Evolutionary conservation across 2,888 invertebrate genomes (phyloP).

Genomic region (Elaeidobius kamerunicus): DNA sequence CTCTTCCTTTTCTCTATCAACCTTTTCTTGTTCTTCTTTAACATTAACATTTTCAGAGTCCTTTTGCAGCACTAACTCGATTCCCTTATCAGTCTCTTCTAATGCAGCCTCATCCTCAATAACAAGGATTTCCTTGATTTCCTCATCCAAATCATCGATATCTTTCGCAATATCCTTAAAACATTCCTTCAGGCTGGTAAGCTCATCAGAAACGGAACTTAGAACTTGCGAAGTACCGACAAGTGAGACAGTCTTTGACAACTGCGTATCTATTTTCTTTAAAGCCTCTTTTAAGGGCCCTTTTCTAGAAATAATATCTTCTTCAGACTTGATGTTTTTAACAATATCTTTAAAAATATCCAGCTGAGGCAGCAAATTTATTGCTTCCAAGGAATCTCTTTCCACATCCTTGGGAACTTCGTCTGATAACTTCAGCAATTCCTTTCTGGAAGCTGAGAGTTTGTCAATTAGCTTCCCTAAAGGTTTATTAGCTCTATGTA

Average conservation of each 20-base stretch:
- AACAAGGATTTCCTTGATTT: conserved; percentile 26
- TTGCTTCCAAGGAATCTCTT: conserved; percentile 2
- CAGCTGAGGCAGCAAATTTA: conserved; percentile 7
- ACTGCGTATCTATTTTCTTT: conserved; percentile 15
- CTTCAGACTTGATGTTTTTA: conserved; percentile 17
- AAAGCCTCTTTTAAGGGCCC: conserved; percentile 13
- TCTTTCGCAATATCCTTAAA: conserved; percentile 30
- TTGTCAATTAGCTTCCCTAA: conserved; percentile 12
- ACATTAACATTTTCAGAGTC: conserved; percentile 27
- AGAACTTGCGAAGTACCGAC: conserved; percentile 6
- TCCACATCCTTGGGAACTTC: conserved; percentile 14
- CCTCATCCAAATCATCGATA: conserved; percentile 27
- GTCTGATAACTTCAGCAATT: not conserved
- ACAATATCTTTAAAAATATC: conserved; percentile 12
- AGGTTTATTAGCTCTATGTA: conserved; percentile 16
- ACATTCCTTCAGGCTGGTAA: conserved; percentile 31
- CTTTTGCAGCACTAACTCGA: conserved; percentile 21
- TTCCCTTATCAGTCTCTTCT: conserved; percentile 26
- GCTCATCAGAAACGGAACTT: not conserved
- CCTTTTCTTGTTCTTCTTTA: conserved; percentile 28
- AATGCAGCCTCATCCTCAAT: conserved; percentile 15
- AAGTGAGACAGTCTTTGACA: conserved; percentile 5
- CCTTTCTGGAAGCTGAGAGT: conserved; percentile 8
- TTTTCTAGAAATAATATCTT: conserved; percentile 13
- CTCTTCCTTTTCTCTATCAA: conserved; percentile 2